phyloP scores from a whole-genome alignment of 2,888 invertebrate genomes.

The Parasteatoda lunata region DNA sequence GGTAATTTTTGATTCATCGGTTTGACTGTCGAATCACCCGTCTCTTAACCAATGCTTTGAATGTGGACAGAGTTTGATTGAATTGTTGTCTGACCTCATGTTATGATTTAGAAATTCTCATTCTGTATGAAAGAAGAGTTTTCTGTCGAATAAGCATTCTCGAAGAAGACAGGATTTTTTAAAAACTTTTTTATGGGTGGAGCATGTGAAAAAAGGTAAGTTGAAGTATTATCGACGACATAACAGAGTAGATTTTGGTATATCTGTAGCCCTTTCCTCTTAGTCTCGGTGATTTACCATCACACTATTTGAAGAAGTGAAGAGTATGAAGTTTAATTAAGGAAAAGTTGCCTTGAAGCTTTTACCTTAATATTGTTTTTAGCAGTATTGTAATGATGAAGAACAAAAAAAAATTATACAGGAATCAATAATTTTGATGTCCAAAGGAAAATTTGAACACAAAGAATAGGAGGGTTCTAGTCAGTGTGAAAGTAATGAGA shows the following conservation, averaged over 20 bases:
- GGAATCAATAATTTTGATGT: no score
- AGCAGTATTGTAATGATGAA: not conserved
- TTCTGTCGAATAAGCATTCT: slow-evolving; percentile 12
- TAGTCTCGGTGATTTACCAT: not conserved
- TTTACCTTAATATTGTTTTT: not conserved
- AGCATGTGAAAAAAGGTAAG: slow-evolving; percentile 4
- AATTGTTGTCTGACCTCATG: not conserved
- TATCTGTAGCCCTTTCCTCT: not conserved
- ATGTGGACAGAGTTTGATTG: not conserved
- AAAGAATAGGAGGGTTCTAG: not conserved
- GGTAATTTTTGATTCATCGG: slow-evolving; percentile 1
- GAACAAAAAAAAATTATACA: not conserved
- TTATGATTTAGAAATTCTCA: not conserved
- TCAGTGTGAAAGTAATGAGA: not conserved
- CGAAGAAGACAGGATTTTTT: not conserved
- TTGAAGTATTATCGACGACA: not conserved
- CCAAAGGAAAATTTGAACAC: not conserved
- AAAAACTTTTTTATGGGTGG: not conserved
- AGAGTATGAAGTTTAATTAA: slow-evolving; percentile 1
- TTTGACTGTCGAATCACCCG: not conserved
- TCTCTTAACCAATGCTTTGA: not conserved
- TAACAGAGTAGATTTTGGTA: no score
- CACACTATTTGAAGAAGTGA: slow-evolving; percentile 8
- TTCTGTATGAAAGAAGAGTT: not conserved
- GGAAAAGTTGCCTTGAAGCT: no score